Evolutionary conservation across 2,113 vertebrate species (phyloP).

Genomic region (Puntigrus tetrazona): DNA sequence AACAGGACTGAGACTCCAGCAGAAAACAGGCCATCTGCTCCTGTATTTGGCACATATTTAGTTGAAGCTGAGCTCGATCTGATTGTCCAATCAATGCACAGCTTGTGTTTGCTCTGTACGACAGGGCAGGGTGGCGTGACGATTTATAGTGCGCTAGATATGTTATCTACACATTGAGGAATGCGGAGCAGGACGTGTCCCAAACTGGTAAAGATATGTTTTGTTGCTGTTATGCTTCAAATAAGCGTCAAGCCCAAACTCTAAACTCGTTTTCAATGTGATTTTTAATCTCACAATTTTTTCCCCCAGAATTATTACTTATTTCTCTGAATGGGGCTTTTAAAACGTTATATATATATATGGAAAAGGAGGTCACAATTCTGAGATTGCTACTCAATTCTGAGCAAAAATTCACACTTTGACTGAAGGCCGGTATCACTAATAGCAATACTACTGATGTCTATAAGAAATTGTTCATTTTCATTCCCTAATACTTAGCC

Average conservation of each 20-base stretch:
- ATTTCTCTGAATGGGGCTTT: too few species aligned
- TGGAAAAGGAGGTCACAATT: too few species aligned
- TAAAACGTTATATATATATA: too few species aligned
- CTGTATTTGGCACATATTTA: conserved; percentile 16
- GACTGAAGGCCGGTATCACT: too few species aligned
- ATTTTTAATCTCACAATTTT: too few species aligned
- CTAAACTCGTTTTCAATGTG: too few species aligned
- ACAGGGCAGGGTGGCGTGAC: background rate
- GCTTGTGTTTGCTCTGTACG: background rate
- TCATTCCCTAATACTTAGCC: too few species aligned
- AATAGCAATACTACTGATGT: too few species aligned
- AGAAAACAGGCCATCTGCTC: conserved; percentile 22
- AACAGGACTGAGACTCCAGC: background rate
- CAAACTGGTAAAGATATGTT: background rate
- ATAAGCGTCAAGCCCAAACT: background rate
- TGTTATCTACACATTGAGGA: background rate
- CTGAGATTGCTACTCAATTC: too few species aligned
- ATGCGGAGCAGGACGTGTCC: background rate
- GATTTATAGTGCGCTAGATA: background rate
- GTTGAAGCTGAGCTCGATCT: background rate
- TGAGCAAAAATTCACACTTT: background rate
- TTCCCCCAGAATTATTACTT: too few species aligned
- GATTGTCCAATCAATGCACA: background rate
- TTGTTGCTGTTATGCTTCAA: background rate
- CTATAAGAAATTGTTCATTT: too few species aligned